Evolutionary conservation across 2,113 vertebrate genomes (phyloP).

Genomic region (Agapornis roseicollis): DNA sequence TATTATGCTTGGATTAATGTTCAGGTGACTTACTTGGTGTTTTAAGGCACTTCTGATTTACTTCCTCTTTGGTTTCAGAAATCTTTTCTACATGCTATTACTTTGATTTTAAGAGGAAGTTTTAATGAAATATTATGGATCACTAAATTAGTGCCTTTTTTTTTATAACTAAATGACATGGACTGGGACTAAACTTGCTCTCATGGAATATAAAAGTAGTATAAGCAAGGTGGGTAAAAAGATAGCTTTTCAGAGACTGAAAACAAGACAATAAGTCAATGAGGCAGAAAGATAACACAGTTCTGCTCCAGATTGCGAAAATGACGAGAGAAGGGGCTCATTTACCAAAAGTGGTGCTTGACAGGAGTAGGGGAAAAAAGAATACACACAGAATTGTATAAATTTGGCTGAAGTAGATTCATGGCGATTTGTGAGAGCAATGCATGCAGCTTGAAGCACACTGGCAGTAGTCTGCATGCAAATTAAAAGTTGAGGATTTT

Average conservation of each 20-base stretch:
- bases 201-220: conserved; percentile 32
- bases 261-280: conserved; percentile 57
- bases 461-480: neutral
- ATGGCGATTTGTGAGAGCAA: neutral
- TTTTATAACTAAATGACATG: conserved; percentile 19
- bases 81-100: conserved; percentile 10
- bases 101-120: conserved; percentile 43
- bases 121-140: conserved; percentile 39
- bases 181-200: conserved; percentile 32
- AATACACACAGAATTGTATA: neutral
- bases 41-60: conserved; percentile 23
- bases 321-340: conserved; percentile 15
- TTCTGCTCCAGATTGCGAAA: conserved; percentile 36
- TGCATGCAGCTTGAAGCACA: neutral
- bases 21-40: conserved; percentile 13
- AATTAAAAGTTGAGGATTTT: neutral
- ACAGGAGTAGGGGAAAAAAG: neutral
- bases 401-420: neutral
- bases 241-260: conserved; percentile 32
- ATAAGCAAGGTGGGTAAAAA: conserved; percentile 34
- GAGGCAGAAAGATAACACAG: conserved; percentile 62
- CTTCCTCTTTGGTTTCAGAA: neutral
- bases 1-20: conserved; percentile 21
- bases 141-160: conserved; percentile 34
- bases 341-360: conserved; percentile 35